phyloP scores from a whole-genome alignment of 2,888 invertebrate genomes.

The Cephus spinipes region DNA sequence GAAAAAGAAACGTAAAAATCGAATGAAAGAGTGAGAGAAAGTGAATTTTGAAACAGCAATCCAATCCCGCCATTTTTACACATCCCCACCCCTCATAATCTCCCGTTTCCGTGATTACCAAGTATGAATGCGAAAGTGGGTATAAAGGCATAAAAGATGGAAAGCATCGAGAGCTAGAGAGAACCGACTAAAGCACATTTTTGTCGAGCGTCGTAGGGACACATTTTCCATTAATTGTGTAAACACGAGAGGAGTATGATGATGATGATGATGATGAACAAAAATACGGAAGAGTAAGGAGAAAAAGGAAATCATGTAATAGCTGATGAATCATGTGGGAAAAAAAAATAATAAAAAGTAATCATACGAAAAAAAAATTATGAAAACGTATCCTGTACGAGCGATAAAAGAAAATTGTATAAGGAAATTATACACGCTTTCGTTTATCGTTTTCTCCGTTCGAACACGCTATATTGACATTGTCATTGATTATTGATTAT shows the following conservation, averaged over 20 bases:
- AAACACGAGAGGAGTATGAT: conserved; percentile 50
- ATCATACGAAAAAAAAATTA: conserved; percentile 27
- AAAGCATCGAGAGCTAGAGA: conserved; percentile 52
- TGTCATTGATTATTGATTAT: conserved; percentile 55
- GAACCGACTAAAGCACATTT: conserved; percentile 60
- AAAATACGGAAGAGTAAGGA: conserved; percentile 14
- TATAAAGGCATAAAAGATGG: conserved; percentile 38
- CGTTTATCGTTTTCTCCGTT: conserved; percentile 52
- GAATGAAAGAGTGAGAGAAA: neutral
- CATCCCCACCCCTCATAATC: neutral
- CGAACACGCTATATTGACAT: conserved; percentile 56
- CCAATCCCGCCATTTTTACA: neutral
- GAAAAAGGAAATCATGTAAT: conserved; percentile 15
- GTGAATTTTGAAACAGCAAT: neutral
- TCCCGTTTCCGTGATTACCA: conserved; percentile 1
- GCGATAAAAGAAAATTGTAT: conserved; percentile 27
- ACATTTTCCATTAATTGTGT: conserved; percentile 65
- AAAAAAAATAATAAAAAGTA: conserved; percentile 47
- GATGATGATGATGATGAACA: neutral
- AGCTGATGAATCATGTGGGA: conserved; percentile 1
- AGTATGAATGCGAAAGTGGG: conserved; percentile 6
- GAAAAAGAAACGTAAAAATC: neutral
- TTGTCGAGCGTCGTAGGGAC: conserved; percentile 64
- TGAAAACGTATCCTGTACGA: conserved; percentile 15
- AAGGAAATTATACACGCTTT: conserved; percentile 20